Base-by-base conservation (phyloP, 2,113 vertebrate genomes). In the Atractosteus spatula region DNA sequence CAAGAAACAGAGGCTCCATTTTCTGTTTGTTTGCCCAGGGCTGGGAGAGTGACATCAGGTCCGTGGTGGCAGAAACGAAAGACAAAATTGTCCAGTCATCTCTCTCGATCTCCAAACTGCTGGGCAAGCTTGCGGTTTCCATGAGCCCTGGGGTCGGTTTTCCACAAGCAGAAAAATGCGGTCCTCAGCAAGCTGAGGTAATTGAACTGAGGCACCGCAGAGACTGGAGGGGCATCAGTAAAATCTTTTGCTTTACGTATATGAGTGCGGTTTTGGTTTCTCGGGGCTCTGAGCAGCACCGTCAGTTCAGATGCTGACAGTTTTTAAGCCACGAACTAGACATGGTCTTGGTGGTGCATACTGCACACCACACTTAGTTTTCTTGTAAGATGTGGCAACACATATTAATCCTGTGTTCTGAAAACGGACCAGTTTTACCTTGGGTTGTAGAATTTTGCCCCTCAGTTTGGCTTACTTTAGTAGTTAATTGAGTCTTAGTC, bases 31-130 rank as follows among this genome's bases (percentile, higher is more conserved):
- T 72, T 69, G 59, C 59, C 69, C 71, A 68, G 74, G 69, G 70
- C 74, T 79, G 72, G 55, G 75, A 64, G 59, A 55, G 41, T 73
- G 70, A 78, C 47, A 51, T 55, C 70, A 13, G 77, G 59, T n/a
- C 77, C 65, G 47, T 4, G 44, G 43, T 5, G 43, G 76, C 56
- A 55, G 16, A 42, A 70, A 44, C 66, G 71, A 5, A 56, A 62
- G 66, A 73, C 43, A 51, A 61, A 17, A 42, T 2, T 8, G 68
- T 62, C 65, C 73, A 0, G 45, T 16, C n/a, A 43, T 2, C 0
- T 3, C 0, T 14, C 12, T 62, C 55, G 12, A 54, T 70, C 47
- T 66, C 68, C 7, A 0, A 11, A 62, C 66, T 29, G 66, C 63
- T 17, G 0, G 55, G 64, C 64, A 2, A 0, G 8, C 0, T 71